Evolutionary conservation across 2,113 vertebrate genomes (phyloP), one percentile per base, ranked within the genome.

Genomic region (Psilopogon haemacephalus): DNA sequence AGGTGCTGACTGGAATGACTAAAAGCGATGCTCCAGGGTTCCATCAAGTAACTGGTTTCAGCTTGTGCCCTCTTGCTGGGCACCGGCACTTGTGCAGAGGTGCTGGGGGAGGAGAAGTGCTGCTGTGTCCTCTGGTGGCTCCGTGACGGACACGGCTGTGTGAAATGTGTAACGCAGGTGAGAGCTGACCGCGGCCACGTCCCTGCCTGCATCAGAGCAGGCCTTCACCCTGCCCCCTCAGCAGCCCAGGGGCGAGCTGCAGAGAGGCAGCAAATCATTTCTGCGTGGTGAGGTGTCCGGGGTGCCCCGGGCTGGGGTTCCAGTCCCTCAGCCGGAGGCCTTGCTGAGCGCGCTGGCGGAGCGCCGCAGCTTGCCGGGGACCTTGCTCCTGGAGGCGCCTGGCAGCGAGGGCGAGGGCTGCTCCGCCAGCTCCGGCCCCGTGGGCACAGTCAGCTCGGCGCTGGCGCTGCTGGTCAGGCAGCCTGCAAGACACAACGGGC

Each of bases 301-400:
- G 37, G 67, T 52, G 46, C 40, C 26, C 38, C 83, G 0, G 16
- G 85, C 64, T 1, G 6, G 63, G 54, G 70, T 81, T 59, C 40
- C 9, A 46, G 48, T 86, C 77, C 5, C 58, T 98, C 96, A 97
- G 92, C 60, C 92, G 86, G 98, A 97, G 85, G 97, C 97, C 95
- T 98, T 98, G 98, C 98, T 97, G 93, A 98, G 98, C 19, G 97
- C 95, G 23, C 98, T 97, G 88, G 98, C 93, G 10, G 98, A 98
- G 72, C 95, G 92, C 46, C 93, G 86, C 59, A 98, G 97, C 95
- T 98, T 98, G 93, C 97, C 96, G 0, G 98, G 97, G 92, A 97
- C 97, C 77, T 96, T 92, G 96, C 90, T 97, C 97, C 93, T 98
- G 26, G 97, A 96, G 95, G 97, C 95, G 32, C 78, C 81, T 6